Evolutionary conservation across 2,888 invertebrate species (phyloP).

Genomic region (Eupithecia pulchellata): DNA sequence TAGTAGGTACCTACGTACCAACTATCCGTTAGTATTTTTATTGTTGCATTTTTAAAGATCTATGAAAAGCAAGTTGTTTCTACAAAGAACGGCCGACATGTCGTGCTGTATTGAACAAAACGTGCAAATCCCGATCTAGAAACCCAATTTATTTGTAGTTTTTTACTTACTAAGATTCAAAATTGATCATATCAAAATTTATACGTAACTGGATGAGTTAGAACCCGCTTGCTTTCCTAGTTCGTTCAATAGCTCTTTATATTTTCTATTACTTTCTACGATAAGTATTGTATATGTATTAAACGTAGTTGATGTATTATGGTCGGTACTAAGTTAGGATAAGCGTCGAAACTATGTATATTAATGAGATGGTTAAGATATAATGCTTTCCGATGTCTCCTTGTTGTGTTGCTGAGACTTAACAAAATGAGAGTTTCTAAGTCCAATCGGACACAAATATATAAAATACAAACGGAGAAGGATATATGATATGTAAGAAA

Average conservation of each 20-base stretch:
- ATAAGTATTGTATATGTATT: constrained; percentile 73
- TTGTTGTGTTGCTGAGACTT: constrained; percentile 23
- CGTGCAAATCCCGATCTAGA: constrained; percentile 46
- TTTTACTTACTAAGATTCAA: constrained; percentile 67
- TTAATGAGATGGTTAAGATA: constrained; percentile 60
- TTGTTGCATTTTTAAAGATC: neutral
- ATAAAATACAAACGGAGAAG: neutral
- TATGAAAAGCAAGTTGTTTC: constrained; percentile 21
- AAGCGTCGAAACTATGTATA: constrained; percentile 75
- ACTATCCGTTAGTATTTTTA: neutral
- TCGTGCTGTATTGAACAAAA: neutral
- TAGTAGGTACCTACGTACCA: no score
- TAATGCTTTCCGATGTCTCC: constrained; percentile 58
- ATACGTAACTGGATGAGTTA: constrained; percentile 75
- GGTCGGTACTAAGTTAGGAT: constrained; percentile 68
- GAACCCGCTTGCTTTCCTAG: constrained; percentile 73
- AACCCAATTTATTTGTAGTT: constrained; percentile 63
- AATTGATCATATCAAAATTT: constrained; percentile 83
- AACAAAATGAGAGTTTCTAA: constrained; percentile 20
- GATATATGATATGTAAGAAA: constrained; percentile 8
- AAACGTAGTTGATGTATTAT: constrained; percentile 79
- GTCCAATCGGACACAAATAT: constrained; percentile 5
- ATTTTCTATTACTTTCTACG: constrained; percentile 66
- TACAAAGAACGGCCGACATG: constrained; percentile 26
- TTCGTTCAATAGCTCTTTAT: constrained; percentile 58